Base-by-base conservation (phyloP, 2,113 vertebrate genomes). In the Phyllostomus hastatus region DNA sequence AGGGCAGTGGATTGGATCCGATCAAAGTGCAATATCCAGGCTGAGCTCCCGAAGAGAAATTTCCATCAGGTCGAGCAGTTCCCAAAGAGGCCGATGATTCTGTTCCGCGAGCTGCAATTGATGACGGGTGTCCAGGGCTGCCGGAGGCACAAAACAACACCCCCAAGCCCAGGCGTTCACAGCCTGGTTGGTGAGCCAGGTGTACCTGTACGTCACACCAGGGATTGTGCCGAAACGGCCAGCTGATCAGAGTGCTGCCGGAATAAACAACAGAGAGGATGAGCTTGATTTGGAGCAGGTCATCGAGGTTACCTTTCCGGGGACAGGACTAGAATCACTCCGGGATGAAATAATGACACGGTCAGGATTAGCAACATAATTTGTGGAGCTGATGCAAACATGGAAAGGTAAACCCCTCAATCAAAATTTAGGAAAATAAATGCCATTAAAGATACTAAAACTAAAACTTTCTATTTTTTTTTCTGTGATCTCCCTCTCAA, bases 21-120 rank as follows among this genome's bases (percentile, higher is more conserved):
- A 69, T 88, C 69, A 88, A 79, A 84, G 80, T 16, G 31, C 26
- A n/a, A 64, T 59, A 46, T 70, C 16, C 35, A 59, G 54, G 76
- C 24, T 90, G 54, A 94, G 70, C 41, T 70, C 64, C 50, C 48
- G 26, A 72, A 80, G 70, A 90, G 50, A 46, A 79, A 57, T n/a
- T 87, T 72, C 50, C 28, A 80, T 26, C 33, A 14, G 38, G 70
- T 64, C 0, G 7, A 73, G 48, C 15, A 22, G 35, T 69, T 95
- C 22, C 24, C 33, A 3, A 5, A 75, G 70, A 66, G 20, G 59
- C 15, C 35, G 31, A 1, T 12, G 57, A 50, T 41, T 90, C 64
- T 7, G 12, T 48, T 76, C 8, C 7, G 10, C 81, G 54, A 73
- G 22, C 43, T 48, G 52, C 59, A 24, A 50, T 14, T 41, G 83